Conservation (phyloP, 2,113 vertebrate species). For the Boleophthalmus pectinirostris region DNA sequence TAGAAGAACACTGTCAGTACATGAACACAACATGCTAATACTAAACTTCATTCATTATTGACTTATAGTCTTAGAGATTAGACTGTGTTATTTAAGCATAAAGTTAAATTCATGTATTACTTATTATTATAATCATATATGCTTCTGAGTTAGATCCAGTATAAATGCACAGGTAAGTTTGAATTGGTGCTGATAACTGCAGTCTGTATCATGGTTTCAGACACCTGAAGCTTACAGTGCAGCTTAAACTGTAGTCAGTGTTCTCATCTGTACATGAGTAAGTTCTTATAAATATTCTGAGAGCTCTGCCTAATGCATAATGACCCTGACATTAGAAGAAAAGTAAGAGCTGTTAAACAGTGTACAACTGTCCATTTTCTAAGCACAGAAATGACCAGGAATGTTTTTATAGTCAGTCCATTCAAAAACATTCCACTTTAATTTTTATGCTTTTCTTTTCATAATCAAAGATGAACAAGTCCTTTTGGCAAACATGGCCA, state of each 20-base stretch:
- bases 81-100: no score
- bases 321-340: background rate
- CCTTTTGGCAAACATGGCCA: constrained; percentile 87
- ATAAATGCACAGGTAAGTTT: no score
- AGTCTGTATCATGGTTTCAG: no score
- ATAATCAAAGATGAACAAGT: constrained; percentile 86
- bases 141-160: no score
- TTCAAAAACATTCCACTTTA: constrained; percentile 55
- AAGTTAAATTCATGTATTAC: no score
- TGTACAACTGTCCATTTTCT: background rate
- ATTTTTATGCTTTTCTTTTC: constrained; percentile 72
- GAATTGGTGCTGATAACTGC: no score
- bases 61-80: no score
- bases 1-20: background rate
- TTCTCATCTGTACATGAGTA: background rate
- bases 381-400: constrained; percentile 18
- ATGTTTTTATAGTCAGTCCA: constrained; percentile 5
- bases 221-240: background rate
- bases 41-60: no score
- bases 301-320: background rate
- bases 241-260: background rate
- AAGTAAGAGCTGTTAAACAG: constrained; percentile 1
- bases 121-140: no score
- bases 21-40: background rate
- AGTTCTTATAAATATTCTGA: constrained; percentile 1